These are phyloP conservation scores for Sialis fuliginosa DNA, from an alignment of 2,888 invertebrate genomes.

Conservation along the genomic window DNA sequence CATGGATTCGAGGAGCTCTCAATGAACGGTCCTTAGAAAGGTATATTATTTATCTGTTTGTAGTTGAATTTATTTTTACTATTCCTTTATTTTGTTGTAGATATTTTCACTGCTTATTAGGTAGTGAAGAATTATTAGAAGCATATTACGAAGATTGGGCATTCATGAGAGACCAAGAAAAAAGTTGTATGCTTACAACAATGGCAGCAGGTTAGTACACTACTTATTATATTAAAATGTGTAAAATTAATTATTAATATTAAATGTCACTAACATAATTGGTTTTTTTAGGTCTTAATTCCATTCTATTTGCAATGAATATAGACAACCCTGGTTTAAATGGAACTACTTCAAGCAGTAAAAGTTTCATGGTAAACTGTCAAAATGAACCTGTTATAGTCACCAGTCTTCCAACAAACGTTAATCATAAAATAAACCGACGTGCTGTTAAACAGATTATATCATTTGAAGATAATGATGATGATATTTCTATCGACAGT, in stretches of 20 bases:
- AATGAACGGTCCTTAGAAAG: constrained; percentile 83
- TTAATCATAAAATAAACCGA: constrained; percentile 25
- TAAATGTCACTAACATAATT: not conserved
- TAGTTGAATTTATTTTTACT: no score
- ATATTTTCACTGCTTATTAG: constrained; percentile 57
- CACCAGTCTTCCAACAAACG: constrained; percentile 38
- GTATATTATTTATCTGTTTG: constrained; percentile 15
- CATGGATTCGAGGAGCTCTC: constrained; percentile 75
- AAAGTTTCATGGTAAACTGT: constrained; percentile 22
- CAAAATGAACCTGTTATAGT: constrained; percentile 52
- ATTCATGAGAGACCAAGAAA: constrained; percentile 63
- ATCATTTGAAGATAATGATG: constrained; percentile 46
- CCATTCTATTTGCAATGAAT: constrained; percentile 81
- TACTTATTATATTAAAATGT: constrained; percentile 1
- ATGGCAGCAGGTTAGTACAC: constrained; percentile 57
- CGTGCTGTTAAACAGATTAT: constrained; percentile 43
- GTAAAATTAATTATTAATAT: constrained; percentile 1
- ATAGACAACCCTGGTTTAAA: constrained; percentile 76
- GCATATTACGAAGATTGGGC: constrained; percentile 78
- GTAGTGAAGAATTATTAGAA: constrained; percentile 39
- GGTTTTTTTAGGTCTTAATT: constrained; percentile 48
- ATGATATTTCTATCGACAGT: not conserved
- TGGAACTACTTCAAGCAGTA: constrained; percentile 30
- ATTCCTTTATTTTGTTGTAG: constrained; percentile 20
- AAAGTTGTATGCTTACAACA: constrained; percentile 59